Conservation (phyloP, 1,140 invertebrate genomes). For the Bombus vancouverensis region DNA sequence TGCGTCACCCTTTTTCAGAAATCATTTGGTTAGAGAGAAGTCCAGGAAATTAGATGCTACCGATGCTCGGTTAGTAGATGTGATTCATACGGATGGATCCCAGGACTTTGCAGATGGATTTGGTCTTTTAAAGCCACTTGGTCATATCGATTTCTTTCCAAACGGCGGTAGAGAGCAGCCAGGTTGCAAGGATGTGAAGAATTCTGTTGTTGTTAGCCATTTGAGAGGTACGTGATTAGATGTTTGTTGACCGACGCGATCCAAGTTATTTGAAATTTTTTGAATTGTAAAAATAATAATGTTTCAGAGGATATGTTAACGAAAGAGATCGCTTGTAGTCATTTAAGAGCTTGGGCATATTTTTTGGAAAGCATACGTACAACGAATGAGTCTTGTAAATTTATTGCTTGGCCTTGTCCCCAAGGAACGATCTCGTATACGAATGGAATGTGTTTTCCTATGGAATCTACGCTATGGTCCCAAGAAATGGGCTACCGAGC, state of each 20-base stretch:
- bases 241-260: too few species aligned
- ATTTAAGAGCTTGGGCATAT: constrained; percentile 87
- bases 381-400: constrained; percentile 79
- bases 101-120: constrained; percentile 86
- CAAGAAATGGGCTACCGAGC: constrained; percentile 80
- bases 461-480: constrained; percentile 70
- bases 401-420: constrained; percentile 81
- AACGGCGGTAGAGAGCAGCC: constrained; percentile 89
- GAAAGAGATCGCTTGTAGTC: constrained; percentile 87
- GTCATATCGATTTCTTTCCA: constrained; percentile 88
- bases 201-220: constrained; percentile 82
- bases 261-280: background rate
- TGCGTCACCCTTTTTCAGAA: constrained; percentile 87
- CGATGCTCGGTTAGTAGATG: constrained; percentile 92
- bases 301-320: constrained; percentile 75
- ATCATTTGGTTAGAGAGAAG: constrained; percentile 80
- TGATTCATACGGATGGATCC: constrained; percentile 91
- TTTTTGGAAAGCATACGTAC: constrained; percentile 87
- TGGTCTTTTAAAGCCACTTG: constrained; percentile 85
- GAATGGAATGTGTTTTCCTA: constrained; percentile 81
- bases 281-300: background rate
- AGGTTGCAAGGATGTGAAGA: constrained; percentile 85
- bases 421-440: constrained; percentile 75
- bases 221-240: constrained; percentile 71
- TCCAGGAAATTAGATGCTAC: constrained; percentile 87